Evolutionary conservation across 2,888 invertebrate species (phyloP).

Genomic region (Pediacus dermestoides): DNA sequence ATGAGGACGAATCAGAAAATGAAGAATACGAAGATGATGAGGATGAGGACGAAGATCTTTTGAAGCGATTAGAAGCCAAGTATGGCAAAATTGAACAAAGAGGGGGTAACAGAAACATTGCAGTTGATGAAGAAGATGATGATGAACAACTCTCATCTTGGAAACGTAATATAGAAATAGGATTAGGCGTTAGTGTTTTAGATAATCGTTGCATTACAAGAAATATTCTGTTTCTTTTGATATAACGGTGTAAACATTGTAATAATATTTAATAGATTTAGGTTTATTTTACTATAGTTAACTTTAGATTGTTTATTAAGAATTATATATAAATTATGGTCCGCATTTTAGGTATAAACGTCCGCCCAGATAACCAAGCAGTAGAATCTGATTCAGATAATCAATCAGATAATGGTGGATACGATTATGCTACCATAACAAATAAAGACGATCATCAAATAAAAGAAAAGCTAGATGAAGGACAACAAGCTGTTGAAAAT

Average conservation of each 20-base stretch:
- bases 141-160: slow-evolving; percentile 43
- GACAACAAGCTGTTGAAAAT: slow-evolving; percentile 40
- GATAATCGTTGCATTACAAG: slow-evolving; percentile 1
- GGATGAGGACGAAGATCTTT: slow-evolving; percentile 66
- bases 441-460: slow-evolving; percentile 55
- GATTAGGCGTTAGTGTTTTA: too few relatives aligned
- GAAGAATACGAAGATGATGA: slow-evolving; percentile 52
- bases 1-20: slow-evolving; percentile 52
- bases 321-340: too few relatives aligned
- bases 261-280: too few relatives aligned
- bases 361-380: slow-evolving; percentile 21
- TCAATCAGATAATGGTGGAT: slow-evolving; percentile 34
- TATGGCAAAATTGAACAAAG: slow-evolving; percentile 66
- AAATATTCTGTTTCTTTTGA: slow-evolving; percentile 5
- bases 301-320: too few relatives aligned
- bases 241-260: slow-evolving; percentile 6
- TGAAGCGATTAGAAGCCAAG: slow-evolving; percentile 68
- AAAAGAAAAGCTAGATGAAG: slow-evolving; percentile 47
- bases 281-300: too few relatives aligned
- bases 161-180: slow-evolving; percentile 51
- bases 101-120: slow-evolving; percentile 25
- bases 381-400: slow-evolving; percentile 39
- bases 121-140: slow-evolving; percentile 46
- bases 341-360: slow-evolving; percentile 31
- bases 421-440: slow-evolving; percentile 57